Percentiles rank a stretch among this genome's conserved stretches.
Evolutionary conservation across 2,113 vertebrate genomes (phyloP).

Genomic region (Himantopus leucocephalus): DNA sequence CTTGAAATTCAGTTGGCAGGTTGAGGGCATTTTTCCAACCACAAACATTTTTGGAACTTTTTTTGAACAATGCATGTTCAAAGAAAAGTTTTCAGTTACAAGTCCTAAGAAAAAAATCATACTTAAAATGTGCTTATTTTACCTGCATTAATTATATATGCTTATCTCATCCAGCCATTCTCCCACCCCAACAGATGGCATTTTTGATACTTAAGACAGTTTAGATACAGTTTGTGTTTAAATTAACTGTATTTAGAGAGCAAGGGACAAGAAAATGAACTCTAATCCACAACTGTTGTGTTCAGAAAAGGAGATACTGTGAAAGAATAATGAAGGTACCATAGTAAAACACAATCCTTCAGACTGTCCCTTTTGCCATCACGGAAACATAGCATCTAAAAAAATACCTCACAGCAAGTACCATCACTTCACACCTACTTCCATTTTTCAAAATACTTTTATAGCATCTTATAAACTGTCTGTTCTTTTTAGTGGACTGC

Average conservation of each 20-base stretch:
- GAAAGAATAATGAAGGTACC: background rate
- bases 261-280: background rate
- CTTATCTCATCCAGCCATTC: background rate
- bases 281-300: background rate
- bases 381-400: background rate
- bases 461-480: background rate
- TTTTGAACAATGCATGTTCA: slow-evolving; percentile 13
- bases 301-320: background rate
- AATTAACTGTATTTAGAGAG: background rate
- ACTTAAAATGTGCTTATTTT: background rate
- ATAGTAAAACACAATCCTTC: background rate
- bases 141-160: background rate
- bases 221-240: background rate
- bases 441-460: background rate
- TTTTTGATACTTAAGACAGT: background rate
- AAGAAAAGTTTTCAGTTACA: slow-evolving; percentile 43
- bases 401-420: background rate
- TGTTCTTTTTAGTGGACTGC: background rate
- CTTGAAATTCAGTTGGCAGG: slow-evolving; percentile 53
- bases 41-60: slow-evolving; percentile 52
- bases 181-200: background rate
- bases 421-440: background rate
- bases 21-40: slow-evolving; percentile 48
- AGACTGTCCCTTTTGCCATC: background rate
- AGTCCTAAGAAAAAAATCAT: background rate